phyloP scores from a whole-genome alignment of 2,113 vertebrate species.

The Gracilinanus agilis region DNA sequence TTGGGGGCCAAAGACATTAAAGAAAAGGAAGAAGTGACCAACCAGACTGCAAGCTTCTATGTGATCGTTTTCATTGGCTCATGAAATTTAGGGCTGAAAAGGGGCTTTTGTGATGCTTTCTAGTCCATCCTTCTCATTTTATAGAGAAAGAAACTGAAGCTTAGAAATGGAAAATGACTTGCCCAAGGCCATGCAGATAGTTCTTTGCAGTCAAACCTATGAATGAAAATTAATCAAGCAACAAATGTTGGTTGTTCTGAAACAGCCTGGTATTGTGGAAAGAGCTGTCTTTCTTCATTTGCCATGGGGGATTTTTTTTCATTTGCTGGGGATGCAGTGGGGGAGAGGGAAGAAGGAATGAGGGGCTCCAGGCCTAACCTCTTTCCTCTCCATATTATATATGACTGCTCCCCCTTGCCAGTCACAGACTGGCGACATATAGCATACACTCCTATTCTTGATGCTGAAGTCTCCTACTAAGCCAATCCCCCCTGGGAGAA shows the following conservation, averaged over 20 bases:
- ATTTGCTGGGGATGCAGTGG: not conserved
- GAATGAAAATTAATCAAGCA: not conserved
- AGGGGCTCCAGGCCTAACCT: not conserved
- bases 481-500: not conserved
- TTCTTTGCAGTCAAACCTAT: not conserved
- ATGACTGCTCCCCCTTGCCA: not conserved
- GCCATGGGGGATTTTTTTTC: fast-evolving
- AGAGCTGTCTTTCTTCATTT: not conserved
- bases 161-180: not conserved
- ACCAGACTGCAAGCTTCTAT: not conserved
- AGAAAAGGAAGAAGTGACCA: not conserved
- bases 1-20: not conserved
- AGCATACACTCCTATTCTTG: not conserved
- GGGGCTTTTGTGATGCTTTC: not conserved
- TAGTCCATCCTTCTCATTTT: not conserved
- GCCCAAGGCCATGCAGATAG: not conserved
- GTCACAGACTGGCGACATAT: not conserved
- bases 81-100: not conserved
- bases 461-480: not conserved
- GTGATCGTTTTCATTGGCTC: not conserved
- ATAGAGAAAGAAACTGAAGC: not conserved
- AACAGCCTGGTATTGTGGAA: not conserved
- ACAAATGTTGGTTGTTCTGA: not conserved
- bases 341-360: fast-evolving
- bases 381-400: not conserved